Percentiles rank a stretch among this genome's conserved stretches.
phyloP scores from a whole-genome alignment of 2,113 vertebrate genomes.

The Psammodynastes pulverulentus region DNA sequence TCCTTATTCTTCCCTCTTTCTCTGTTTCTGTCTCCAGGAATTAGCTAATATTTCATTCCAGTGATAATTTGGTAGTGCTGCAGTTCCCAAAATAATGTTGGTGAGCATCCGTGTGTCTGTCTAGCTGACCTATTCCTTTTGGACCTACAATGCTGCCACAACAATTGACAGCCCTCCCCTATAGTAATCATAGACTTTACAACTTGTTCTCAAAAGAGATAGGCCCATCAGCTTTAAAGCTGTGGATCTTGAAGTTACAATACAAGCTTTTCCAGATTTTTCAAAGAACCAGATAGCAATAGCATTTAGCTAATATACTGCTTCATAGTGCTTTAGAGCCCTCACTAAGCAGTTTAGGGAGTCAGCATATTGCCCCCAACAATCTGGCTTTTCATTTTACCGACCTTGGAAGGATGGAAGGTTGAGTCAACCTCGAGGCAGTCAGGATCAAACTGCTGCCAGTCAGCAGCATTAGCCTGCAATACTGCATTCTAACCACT shows the following conservation, averaged over 20 bases:
- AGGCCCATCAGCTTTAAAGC: background rate
- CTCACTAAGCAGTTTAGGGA: background rate
- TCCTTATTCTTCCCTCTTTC: background rate
- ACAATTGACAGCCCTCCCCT: background rate
- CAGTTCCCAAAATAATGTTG: background rate
- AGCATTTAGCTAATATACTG: background rate
- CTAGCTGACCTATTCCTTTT: background rate
- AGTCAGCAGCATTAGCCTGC: background rate
- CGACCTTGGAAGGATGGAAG: background rate
- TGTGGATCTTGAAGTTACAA: background rate
- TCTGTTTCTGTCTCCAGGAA: background rate
- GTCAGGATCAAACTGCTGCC: background rate
- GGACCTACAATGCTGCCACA: background rate
- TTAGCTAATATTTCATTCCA: background rate
- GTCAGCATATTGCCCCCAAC: background rate
- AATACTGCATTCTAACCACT: background rate
- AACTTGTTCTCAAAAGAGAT: background rate
- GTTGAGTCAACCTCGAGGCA: background rate
- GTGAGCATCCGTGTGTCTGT: background rate
- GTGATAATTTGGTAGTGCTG: background rate
- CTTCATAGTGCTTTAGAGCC: background rate
- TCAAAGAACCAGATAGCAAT: background rate
- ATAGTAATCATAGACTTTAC: background rate
- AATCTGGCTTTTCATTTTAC: background rate
- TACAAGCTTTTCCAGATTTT: background rate